A percentile compares a stretch with the other conserved stretches of the same genome.
These are phyloP conservation scores for Cepaea hortensis DNA, from an alignment of 2,888 invertebrate genomes.

Conservation along the genomic window DNA sequence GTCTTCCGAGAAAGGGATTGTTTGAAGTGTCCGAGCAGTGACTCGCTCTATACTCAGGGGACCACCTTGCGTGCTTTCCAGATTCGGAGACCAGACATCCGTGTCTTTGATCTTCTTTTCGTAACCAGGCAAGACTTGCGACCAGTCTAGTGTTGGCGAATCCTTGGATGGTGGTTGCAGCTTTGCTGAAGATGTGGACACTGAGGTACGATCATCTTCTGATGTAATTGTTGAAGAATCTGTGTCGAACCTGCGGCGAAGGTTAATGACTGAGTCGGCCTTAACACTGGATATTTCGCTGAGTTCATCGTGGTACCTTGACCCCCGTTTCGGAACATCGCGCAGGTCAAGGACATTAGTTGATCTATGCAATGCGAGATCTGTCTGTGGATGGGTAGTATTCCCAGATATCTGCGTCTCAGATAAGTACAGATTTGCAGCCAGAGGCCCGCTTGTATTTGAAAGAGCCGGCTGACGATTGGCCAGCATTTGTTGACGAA, in stretches of 20 bases:
- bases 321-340: conserved; percentile 54
- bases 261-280: conserved; percentile 45
- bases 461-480: conserved; percentile 43
- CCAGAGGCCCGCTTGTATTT: background rate
- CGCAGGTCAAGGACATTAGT: background rate
- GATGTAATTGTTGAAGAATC: conserved; percentile 39
- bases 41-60: conserved; percentile 69
- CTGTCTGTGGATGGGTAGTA: background rate
- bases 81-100: conserved; percentile 71
- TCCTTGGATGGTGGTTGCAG: conserved; percentile 41
- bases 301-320: conserved; percentile 62
- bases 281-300: conserved; percentile 48
- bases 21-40: conserved; percentile 68
- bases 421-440: background rate
- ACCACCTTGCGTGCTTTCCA: conserved; percentile 66
- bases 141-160: conserved; percentile 50
- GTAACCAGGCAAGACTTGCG: conserved; percentile 52
- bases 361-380: background rate
- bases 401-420: background rate
- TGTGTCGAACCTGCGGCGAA: conserved; percentile 49
- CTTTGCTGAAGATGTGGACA: conserved; percentile 43
- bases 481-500: conserved; percentile 53
- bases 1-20: conserved; percentile 71
- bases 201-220: conserved; percentile 47
- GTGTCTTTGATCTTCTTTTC: conserved; percentile 53